Conservation (phyloP, 2,113 vertebrate genomes). For the Gadus macrocephalus region DNA sequence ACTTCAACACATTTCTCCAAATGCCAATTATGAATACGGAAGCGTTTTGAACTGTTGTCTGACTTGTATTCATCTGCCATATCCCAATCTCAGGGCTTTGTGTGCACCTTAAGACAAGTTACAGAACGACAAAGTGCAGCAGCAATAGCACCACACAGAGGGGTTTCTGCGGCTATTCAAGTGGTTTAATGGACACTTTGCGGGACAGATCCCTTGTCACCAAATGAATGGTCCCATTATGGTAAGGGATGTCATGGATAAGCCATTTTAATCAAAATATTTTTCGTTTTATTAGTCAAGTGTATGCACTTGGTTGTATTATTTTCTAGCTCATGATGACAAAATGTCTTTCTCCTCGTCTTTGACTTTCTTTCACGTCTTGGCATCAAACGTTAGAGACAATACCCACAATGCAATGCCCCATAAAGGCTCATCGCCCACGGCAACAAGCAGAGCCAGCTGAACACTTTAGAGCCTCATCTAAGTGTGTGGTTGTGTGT, state of each 20-base stretch:
- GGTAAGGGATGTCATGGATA: background rate
- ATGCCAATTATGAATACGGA: too few species aligned
- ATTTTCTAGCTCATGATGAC: slow-evolving; percentile 3
- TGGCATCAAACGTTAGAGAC: slow-evolving; percentile 21
- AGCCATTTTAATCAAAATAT: too few species aligned
- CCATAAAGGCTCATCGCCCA: slow-evolving; percentile 43
- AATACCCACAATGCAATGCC: slow-evolving; percentile 39
- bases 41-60: too few species aligned
- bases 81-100: too few species aligned
- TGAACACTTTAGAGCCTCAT: slow-evolving; percentile 49
- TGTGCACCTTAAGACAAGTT: too few species aligned
- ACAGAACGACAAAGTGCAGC: too few species aligned
- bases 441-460: slow-evolving; percentile 43
- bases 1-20: too few species aligned
- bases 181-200: background rate
- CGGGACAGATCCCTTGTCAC: background rate
- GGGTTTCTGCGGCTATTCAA: background rate
- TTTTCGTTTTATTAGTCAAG: too few species aligned
- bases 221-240: background rate
- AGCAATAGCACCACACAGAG: too few species aligned
- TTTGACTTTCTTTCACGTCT: slow-evolving; percentile 23
- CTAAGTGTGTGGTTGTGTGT: slow-evolving; percentile 28
- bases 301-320: background rate
- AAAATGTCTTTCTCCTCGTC: slow-evolving; percentile 18
- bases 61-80: too few species aligned